Evolutionary conservation across 2,797 vertebrate species (phyloP).

Genomic region (Enteromius radiatus): DNA sequence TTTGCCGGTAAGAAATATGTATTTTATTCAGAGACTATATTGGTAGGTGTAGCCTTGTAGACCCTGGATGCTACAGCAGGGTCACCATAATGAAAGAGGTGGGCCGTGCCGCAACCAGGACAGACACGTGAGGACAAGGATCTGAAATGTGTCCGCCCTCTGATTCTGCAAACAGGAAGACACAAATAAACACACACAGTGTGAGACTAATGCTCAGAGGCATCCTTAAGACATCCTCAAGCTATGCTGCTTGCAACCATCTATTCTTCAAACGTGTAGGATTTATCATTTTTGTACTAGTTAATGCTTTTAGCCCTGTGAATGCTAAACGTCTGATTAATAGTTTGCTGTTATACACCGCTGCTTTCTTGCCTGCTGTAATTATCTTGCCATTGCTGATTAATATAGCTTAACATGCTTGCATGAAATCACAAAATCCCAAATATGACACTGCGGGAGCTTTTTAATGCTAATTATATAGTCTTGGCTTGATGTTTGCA

Average conservation of each 20-base stretch:
- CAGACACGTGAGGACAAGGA: neutral
- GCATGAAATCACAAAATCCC: constrained; percentile 30
- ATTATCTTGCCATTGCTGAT: constrained; percentile 57
- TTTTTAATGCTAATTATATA: constrained; percentile 30
- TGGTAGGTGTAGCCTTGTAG: neutral
- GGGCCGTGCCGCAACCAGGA: neutral
- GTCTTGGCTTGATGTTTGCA: neutral
- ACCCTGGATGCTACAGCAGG: constrained; percentile 4
- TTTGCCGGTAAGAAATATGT: neutral
- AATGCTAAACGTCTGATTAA: constrained; percentile 47
- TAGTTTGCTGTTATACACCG: constrained; percentile 34
- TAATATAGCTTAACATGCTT: constrained; percentile 48
- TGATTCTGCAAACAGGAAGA: neutral
- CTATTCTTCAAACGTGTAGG: constrained; percentile 35
- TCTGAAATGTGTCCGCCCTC: constrained; percentile 15
- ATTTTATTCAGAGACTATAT: neutral
- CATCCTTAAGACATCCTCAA: constrained; percentile 23
- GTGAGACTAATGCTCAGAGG: constrained; percentile 36
- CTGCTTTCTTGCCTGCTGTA: constrained; percentile 42
- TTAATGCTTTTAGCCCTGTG: constrained; percentile 36
- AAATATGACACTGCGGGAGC: neutral
- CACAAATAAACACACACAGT: constrained; percentile 20
- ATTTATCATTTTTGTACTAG: constrained; percentile 51
- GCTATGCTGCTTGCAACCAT: constrained; percentile 26
- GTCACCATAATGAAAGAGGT: constrained; percentile 12